Evolutionary conservation across 2,888 invertebrate genomes (phyloP).

Genomic region (Amiota mariae): DNA sequence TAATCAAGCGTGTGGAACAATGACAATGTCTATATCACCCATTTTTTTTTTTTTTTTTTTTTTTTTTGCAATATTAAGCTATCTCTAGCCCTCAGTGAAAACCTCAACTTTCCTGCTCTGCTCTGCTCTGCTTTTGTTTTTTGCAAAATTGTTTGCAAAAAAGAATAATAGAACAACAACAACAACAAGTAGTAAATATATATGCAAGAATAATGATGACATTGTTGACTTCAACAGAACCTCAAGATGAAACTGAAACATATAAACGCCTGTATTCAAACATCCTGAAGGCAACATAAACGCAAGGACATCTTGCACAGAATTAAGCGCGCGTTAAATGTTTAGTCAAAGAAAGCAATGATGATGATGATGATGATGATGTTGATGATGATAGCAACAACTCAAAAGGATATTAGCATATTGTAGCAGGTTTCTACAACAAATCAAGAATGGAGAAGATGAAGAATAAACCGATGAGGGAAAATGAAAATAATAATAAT

Average conservation of each 20-base stretch:
- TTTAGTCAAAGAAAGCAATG: constrained; percentile 52
- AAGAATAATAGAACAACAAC: constrained; percentile 35
- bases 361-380: background rate
- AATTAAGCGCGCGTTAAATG: constrained; percentile 67
- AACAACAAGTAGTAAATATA: constrained; percentile 55
- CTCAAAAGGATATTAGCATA: constrained; percentile 52
- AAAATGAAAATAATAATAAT: too few relatives aligned
- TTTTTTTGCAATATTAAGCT: constrained; percentile 24
- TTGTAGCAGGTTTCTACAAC: constrained; percentile 44
- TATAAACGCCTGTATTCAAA: background rate
- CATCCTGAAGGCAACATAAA: constrained; percentile 47
- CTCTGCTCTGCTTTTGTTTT: constrained; percentile 50
- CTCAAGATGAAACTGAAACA: constrained; percentile 21
- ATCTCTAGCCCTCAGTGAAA: background rate
- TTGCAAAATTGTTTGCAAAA: constrained; percentile 68
- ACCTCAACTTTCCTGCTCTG: constrained; percentile 32
- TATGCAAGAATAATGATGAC: constrained; percentile 70
- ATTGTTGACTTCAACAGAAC: constrained; percentile 61
- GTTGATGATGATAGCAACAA: too few relatives aligned
- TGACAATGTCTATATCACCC: constrained; percentile 60
- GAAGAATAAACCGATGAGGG: too few relatives aligned
- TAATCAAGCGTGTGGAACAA: constrained; percentile 66
- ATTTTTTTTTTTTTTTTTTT: too few relatives aligned
- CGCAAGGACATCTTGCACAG: constrained; percentile 66
- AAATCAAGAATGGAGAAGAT: too few relatives aligned